Base-by-base conservation (phyloP, 2,113 vertebrate genomes). In the human (Homo sapiens) region DNA sequence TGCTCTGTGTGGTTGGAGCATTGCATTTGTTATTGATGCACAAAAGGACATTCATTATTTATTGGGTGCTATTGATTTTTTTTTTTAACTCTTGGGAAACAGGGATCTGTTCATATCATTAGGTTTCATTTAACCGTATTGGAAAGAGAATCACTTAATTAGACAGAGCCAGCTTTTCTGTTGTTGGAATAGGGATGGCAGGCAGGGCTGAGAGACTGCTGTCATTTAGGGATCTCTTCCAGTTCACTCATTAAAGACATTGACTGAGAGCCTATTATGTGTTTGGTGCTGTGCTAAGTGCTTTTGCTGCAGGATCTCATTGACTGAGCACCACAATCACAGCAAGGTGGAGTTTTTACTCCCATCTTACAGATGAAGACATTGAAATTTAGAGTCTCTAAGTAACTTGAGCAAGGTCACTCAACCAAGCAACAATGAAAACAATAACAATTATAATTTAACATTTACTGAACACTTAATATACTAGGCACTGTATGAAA, bases 31-130 rank as follows among this genome's bases (percentile, higher is more conserved):
- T 95, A 94, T 40, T 64, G 89, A 92, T 55, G 84, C 70, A 83
- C 83, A 89, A 80, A 97, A 94, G 79, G n/a, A 3, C 68, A 93
- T 75, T 94, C 50, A 86, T 89, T 95, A 92, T 87, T 95, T 93
- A 97, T 72, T 78, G 70, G 81, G 81, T 50, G 22, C 22, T 94
- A 76, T 4, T 48, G 89, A 93, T 83, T 95, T 90, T 48, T 73
- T 73, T 80, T 73, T 89, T 95, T 86, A n/a, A 82, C 78, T 94
- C 85, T 86, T 91, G 57, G 50, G 5, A 13, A 84, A 90, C 57
- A 89, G 50, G 40, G 32, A 83, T 89, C 52, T 90, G 45, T 64
- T 95, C n/a, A 45, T 23, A 73, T 89, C 57, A 68, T 83, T 90
- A 61, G 43, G n/a, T 61, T 78, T 96, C 85, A 48, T 70, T 88